These are phyloP conservation scores for Amphiduros pacificus DNA, from an alignment of 2,888 invertebrate species.

Conservation along the genomic window DNA sequence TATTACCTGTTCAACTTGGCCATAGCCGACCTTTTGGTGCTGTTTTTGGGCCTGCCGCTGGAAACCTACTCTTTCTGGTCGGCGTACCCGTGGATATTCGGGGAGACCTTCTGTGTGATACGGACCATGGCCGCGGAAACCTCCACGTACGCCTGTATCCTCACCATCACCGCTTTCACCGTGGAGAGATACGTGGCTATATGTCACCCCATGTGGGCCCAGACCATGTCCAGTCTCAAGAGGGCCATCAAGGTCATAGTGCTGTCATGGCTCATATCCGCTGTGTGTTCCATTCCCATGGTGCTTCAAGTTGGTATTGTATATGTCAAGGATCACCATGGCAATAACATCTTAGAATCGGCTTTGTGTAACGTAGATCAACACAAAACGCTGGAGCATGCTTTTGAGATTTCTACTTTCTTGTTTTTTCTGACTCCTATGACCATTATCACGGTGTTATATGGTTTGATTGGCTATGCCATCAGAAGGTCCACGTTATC, in stretches of 20 bases:
- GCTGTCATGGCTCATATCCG: constrained; percentile 77
- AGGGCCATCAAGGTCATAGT: constrained; percentile 80
- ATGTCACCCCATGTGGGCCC: constrained; percentile 81
- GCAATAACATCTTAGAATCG: constrained; percentile 63
- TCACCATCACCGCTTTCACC: constrained; percentile 81
- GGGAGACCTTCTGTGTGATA: constrained; percentile 76
- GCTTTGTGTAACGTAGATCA: constrained; percentile 66
- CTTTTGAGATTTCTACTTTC: constrained; percentile 69
- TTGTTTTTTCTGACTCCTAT: constrained; percentile 85
- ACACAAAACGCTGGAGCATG: constrained; percentile 16
- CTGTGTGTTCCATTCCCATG: constrained; percentile 69
- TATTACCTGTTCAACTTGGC: constrained; percentile 89
- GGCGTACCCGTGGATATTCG: constrained; percentile 65
- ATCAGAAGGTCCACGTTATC: constrained; percentile 33
- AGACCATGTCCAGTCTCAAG: constrained; percentile 79
- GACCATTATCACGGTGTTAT: constrained; percentile 81
- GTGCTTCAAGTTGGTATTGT: constrained; percentile 74
- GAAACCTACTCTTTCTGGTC: constrained; percentile 68
- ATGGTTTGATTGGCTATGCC: constrained; percentile 62
- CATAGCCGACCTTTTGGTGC: constrained; percentile 76
- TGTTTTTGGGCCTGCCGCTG: constrained; percentile 79
- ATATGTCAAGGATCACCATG: constrained; percentile 42
- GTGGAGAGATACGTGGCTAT: constrained; percentile 85
- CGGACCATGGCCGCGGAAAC: constrained; percentile 82
- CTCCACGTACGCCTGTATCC: constrained; percentile 71